phyloP scores from a whole-genome alignment of 2,888 invertebrate genomes.

The Drosophila mercatorum region DNA sequence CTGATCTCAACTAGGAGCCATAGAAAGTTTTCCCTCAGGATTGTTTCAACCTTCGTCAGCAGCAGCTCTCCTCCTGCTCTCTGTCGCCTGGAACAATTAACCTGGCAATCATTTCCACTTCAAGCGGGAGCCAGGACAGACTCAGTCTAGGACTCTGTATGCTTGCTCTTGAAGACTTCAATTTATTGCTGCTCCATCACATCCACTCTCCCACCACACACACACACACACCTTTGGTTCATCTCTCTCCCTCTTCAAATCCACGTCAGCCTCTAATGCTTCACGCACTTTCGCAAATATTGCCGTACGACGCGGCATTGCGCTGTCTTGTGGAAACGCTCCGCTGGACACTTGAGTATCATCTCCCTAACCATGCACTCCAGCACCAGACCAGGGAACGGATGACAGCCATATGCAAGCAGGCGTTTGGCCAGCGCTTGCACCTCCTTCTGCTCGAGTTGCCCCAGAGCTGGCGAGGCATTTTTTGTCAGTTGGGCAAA shows the following conservation, averaged over 20 bases:
- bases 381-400: conserved; percentile 70
- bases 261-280: conserved; percentile 39
- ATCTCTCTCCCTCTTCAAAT: conserved; percentile 3
- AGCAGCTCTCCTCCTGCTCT: background rate
- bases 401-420: conserved; percentile 51
- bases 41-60: no score
- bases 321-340: conserved; percentile 49
- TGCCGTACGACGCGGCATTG: conserved; percentile 58
- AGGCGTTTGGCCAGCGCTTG: conserved; percentile 49
- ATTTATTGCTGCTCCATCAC: conserved; percentile 24
- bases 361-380: conserved; percentile 75
- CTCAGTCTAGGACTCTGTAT: no score
- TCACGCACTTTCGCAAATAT: conserved; percentile 58
- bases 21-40: no score
- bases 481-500: background rate
- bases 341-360: conserved; percentile 68
- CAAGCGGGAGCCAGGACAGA: background rate
- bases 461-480: conserved; percentile 43
- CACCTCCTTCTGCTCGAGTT: conserved; percentile 49
- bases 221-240: background rate
- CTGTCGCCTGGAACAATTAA: no score
- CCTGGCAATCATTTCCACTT: background rate
- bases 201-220: no score
- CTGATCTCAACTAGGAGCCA: no score
- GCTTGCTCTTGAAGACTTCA: background rate